A percentile compares a stretch with the other conserved stretches of the same genome.
phyloP scores from a whole-genome alignment of 92 coral and sea anemone genomes.

The Zoanthus sansibaricus region DNA sequence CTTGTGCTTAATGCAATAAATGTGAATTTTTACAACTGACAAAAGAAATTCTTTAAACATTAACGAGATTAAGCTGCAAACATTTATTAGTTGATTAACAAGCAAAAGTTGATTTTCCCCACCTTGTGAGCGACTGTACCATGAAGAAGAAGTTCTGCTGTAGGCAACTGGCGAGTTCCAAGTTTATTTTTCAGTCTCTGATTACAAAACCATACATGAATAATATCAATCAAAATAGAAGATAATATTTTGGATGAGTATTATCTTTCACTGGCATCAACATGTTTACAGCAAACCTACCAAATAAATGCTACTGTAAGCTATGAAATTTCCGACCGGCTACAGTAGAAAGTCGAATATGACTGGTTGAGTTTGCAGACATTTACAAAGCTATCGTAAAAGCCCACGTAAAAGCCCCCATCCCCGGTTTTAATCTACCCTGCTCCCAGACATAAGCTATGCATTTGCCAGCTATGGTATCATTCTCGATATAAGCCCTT shows the following conservation, averaged over 20 bases:
- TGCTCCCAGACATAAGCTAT: too few species aligned
- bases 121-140: conserved; percentile 91
- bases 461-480: too few species aligned
- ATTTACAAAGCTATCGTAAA: too few species aligned
- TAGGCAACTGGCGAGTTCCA: conserved; percentile 94
- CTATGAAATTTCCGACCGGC: too few species aligned
- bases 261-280: neutral
- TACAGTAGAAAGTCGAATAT: too few species aligned
- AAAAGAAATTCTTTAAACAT: neutral
- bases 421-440: too few species aligned
- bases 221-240: neutral
- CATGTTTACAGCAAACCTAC: neutral
- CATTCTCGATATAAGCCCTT: too few species aligned
- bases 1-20: too few species aligned
- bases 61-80: neutral
- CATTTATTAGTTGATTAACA: neutral
- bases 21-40: neutral
- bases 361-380: too few species aligned
- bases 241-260: neutral
- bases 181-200: conserved; percentile 89
- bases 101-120: neutral
- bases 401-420: too few species aligned
- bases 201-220: neutral
- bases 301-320: too few species aligned
- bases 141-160: conserved; percentile 89